Base-by-base conservation (phyloP, 2,113 vertebrate species). In the Panurus biarmicus region DNA sequence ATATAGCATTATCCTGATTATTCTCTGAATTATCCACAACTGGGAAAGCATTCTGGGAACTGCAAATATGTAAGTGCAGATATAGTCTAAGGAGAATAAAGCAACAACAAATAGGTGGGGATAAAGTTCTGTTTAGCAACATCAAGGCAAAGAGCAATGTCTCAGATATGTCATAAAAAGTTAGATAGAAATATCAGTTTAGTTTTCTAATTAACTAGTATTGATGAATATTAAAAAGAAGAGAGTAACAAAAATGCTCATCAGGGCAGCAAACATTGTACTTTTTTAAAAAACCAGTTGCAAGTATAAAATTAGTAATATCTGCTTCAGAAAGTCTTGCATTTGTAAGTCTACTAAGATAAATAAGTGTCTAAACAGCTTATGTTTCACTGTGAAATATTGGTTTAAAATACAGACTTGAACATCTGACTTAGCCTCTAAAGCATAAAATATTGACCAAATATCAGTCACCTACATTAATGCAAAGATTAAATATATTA, bases 341-440 rank as follows among this genome's bases (percentile, higher is more conserved):
- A 74, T 82, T 64, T 87, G 38, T 69, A 85, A 72, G 29, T 86
- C 51, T 89, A 82, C 57, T 66, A 79, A 67, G 61, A 88, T 16
- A 96, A 79, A 56, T 57, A 93, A 90, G 48, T 50, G 48, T 89
- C 91, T 91, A 77, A 95, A n/a, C 33, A 76, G 28, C 14, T 66
- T 70, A 9, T 22, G 8, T 66, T 93, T 91, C 12, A 1, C 69
- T 87, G 81, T 85, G 69, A 92, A 83, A 36, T 84, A 94, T 81
- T 93, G 90, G 22, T 77, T 70, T 89, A 86, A 86, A 95, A 92
- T 93, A 83, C 19, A 93, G 67, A 56, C 50, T 92, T 86, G 42
- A 42, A 75, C 10, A 61, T 56, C 31, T 66, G 62, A 44, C 16
- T 73, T 58, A 56, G 21, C 14, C 65, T 74, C 15, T 40, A 29